Evolutionary conservation across 2,113 vertebrate genomes (phyloP).

Genomic region (Tragelaphus buxtoni): DNA sequence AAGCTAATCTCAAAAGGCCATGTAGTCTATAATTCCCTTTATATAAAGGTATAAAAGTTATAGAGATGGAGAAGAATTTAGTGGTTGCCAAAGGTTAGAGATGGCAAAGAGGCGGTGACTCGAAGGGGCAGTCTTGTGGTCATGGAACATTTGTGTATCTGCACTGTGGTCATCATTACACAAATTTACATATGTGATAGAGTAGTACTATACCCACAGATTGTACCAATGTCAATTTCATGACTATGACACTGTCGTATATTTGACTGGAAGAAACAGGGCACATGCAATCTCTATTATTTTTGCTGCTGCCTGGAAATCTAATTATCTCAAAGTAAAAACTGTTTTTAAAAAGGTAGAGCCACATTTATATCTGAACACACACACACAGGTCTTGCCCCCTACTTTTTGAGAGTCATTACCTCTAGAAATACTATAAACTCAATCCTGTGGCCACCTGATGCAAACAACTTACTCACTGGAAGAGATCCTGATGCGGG

Average conservation of each 20-base stretch:
- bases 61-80: neutral
- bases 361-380: neutral
- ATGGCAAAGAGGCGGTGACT: neutral
- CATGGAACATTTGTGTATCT: neutral
- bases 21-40: neutral
- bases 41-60: neutral
- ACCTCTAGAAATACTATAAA: neutral
- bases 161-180: neutral
- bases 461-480: neutral
- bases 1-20: neutral
- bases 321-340: slow-evolving; percentile 6
- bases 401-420: neutral
- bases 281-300: neutral
- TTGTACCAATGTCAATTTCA: neutral
- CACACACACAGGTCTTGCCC: neutral
- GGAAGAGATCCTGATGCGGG: neutral
- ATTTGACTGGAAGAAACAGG: neutral
- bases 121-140: neutral
- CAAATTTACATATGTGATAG: neutral
- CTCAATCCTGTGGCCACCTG: neutral
- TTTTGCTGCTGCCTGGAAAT: neutral
- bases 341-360: neutral
- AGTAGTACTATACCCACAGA: neutral
- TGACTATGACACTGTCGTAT: neutral
- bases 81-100: neutral